Percentiles rank a stretch among this genome's conserved stretches.
Conservation (phyloP, 1,140 invertebrate species). For the Drosophila kohkoa region DNA sequence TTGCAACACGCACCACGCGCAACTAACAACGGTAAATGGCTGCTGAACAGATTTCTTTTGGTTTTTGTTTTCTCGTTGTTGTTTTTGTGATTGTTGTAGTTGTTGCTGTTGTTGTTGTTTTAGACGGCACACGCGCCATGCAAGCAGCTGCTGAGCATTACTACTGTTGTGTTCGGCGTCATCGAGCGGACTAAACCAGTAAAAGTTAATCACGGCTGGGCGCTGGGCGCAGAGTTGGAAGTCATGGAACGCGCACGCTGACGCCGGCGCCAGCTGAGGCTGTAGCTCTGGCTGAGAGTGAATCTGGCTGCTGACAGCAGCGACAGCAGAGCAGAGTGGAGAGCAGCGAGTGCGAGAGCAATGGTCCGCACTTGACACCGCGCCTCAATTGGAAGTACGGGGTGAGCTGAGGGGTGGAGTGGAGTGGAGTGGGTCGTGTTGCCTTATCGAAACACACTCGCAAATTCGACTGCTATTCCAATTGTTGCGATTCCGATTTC, state of each 20-base stretch:
- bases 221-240: conserved; percentile 52
- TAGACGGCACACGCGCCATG: conserved; percentile 39
- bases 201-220: conserved; percentile 83
- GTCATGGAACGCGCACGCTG: conserved; percentile 61
- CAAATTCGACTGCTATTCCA: conserved; percentile 59
- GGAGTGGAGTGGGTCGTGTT: neutral
- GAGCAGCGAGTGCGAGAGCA: conserved; percentile 17
- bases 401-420: conserved; percentile 4
- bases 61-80: conserved; percentile 6
- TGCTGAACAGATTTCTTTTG: conserved; percentile 36
- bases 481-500: conserved; percentile 78
- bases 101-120: conserved; percentile 27
- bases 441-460: conserved; percentile 47
- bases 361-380: conserved; percentile 48
- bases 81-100: neutral
- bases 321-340: conserved; percentile 1
- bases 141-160: conserved; percentile 50
- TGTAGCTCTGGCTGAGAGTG: conserved; percentile 54
- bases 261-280: conserved; percentile 64
- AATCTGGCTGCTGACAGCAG: conserved; percentile 59
- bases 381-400: conserved; percentile 21
- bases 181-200: conserved; percentile 82
- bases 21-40: conserved; percentile 25
- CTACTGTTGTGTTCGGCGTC: conserved; percentile 79
- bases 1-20: conserved; percentile 23